phyloP scores from a whole-genome alignment of 92 coral and sea anemone genomes.

The Siderastrea siderea region DNA sequence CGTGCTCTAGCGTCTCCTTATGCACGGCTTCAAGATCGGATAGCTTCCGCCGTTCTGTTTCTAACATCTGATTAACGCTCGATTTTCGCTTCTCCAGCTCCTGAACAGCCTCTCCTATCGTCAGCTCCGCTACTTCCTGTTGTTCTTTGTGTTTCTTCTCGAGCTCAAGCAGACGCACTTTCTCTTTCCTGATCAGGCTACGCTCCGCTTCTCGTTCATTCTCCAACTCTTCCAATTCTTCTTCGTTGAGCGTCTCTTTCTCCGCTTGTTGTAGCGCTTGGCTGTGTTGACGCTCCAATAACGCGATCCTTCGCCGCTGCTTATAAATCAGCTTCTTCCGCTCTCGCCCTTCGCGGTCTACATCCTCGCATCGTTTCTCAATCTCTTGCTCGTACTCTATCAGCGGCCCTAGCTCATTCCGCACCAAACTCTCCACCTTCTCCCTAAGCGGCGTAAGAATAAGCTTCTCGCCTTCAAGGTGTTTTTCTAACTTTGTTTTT shows the following conservation, averaged over 20 bases:
- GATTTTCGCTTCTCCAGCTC: slow-evolving; percentile 93
- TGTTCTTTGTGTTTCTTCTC: slow-evolving; percentile 99
- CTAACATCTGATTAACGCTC: slow-evolving; percentile 87
- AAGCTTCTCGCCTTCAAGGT: slow-evolving; percentile 90
- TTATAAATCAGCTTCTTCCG: slow-evolving; percentile 95
- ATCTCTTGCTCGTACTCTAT: slow-evolving; percentile 95
- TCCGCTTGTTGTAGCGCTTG: slow-evolving; percentile 98
- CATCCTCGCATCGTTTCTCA: slow-evolving; percentile 95
- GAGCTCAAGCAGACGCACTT: slow-evolving; percentile 94
- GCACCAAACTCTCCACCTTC: slow-evolving; percentile 90
- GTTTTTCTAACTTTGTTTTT: slow-evolving; percentile 93
- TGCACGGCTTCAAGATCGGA: slow-evolving; percentile 93
- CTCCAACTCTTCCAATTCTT: slow-evolving; percentile 95
- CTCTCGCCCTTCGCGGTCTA: slow-evolving; percentile 94
- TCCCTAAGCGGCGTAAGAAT: slow-evolving; percentile 86
- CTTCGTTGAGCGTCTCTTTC: slow-evolving; percentile 96
- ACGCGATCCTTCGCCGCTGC: slow-evolving; percentile 92
- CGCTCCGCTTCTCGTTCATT: slow-evolving; percentile 97
- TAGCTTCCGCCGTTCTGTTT: slow-evolving; percentile 87
- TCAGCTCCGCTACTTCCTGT: slow-evolving; percentile 95
- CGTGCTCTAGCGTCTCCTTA: slow-evolving; percentile 95
- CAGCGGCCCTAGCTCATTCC: slow-evolving; percentile 97
- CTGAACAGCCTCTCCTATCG: slow-evolving; percentile 96
- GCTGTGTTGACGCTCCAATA: slow-evolving; percentile 96
- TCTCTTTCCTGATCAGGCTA: slow-evolving; percentile 96